A percentile compares a stretch with the other conserved stretches of the same genome.
These are phyloP conservation scores for Venusia cambrica DNA, from an alignment of 2,888 invertebrate genomes.

Conservation along the genomic window DNA sequence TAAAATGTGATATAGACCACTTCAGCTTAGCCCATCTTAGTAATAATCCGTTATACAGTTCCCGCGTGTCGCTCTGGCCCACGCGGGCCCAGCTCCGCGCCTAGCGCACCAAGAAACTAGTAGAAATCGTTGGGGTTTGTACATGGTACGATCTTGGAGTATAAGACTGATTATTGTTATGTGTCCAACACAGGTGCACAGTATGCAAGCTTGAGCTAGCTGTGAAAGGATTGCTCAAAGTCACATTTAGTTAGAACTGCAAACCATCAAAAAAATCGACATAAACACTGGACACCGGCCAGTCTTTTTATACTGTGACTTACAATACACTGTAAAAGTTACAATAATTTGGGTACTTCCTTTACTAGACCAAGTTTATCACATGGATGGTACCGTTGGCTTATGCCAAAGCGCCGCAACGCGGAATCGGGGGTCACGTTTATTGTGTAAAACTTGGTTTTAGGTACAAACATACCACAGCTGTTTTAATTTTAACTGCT, in stretches of 20 bases:
- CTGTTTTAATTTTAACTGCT: background rate
- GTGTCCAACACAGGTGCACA: no score
- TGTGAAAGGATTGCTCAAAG: no score
- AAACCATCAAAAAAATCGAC: no score
- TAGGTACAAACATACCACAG: conserved; percentile 1
- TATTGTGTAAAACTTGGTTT: conserved; percentile 5
- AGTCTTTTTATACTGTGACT: no score
- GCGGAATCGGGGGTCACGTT: conserved; percentile 10
- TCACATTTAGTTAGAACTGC: no score
- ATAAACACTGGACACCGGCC: no score
- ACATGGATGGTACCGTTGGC: conserved; percentile 12
- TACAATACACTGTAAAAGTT: no score
- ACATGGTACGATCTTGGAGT: conserved; percentile 24
- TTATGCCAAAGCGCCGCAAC: conserved; percentile 11
- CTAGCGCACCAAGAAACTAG: conserved; percentile 69
- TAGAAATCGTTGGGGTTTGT: conserved; percentile 39
- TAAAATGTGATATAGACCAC: conserved; percentile 8
- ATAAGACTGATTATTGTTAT: conserved; percentile 5
- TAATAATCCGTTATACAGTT: conserved; percentile 64
- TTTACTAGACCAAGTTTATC: conserved; percentile 5
- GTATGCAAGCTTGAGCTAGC: no score
- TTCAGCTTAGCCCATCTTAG: conserved; percentile 39
- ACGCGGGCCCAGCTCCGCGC: conserved; percentile 63
- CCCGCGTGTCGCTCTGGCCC: conserved; percentile 71
- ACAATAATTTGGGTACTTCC: no score